Percentiles rank a stretch among this genome's conserved stretches.
Conservation (phyloP, 2,888 invertebrate genomes). For the Nephrotoma appendiculata region DNA sequence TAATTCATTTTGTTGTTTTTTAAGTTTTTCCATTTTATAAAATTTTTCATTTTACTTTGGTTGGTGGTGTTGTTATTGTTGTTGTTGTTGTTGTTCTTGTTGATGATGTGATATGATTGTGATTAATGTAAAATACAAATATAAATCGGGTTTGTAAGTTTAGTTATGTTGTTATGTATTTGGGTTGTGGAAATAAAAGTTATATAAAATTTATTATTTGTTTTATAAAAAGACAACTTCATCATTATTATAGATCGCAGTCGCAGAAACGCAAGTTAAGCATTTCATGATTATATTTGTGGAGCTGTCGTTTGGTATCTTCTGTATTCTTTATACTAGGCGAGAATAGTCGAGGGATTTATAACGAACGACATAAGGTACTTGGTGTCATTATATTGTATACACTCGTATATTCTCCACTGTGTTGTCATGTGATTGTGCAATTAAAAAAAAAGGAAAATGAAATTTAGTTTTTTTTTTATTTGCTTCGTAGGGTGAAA, state of each 20-base stretch:
- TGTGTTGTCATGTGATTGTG: background rate
- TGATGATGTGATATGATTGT: background rate
- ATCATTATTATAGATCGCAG: background rate
- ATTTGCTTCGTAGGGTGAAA: background rate
- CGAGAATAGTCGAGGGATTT: background rate
- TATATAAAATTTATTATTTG: background rate
- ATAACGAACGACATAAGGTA: background rate
- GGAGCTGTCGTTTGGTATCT: background rate
- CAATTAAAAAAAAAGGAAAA: background rate
- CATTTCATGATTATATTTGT: background rate
- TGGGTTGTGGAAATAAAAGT: background rate
- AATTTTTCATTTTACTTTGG: background rate
- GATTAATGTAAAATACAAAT: background rate
- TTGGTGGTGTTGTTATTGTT: background rate
- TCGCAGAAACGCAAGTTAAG: background rate
- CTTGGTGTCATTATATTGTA: background rate
- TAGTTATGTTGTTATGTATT: background rate
- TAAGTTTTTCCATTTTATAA: background rate
- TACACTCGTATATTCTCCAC: background rate
- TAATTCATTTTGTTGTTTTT: background rate
- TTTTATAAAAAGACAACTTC: background rate
- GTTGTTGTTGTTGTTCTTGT: background rate
- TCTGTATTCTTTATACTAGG: background rate
- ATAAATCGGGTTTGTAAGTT: background rate
- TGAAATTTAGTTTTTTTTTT: background rate